Evolutionary conservation across 2,888 invertebrate genomes (phyloP), one percentile per base, ranked within the genome.

Genomic region (Aphidius colemani): DNA sequence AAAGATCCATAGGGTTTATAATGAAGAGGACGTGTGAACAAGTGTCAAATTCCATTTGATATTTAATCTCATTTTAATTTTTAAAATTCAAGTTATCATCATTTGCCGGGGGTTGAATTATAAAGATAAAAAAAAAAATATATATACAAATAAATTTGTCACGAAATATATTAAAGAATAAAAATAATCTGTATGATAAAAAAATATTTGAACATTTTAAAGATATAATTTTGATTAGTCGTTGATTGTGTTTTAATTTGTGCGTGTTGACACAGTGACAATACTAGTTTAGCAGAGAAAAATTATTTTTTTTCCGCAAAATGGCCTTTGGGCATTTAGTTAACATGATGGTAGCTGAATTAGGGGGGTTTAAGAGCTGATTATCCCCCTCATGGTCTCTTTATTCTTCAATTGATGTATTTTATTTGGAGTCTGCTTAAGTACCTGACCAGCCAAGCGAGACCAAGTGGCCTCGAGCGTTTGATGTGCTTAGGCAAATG

Each of bases 401-500:
- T 57, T 8, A 49, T 40, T 58, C 10, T 11, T 39, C 30, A 45
- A 45, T n/a, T 46, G 46, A 39, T 61, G 60, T 59, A 59, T 66
- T 62, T 62, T 58, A 59, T 53, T 67, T 9, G 58, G 50, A 66
- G 61, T 62, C 66, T 55, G 66, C 70, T 64, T 53, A 66, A 65
- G 71, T 76, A 75, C 72, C 74, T 74, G 75, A 69, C 69, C 68
- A 72, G 69, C 69, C 70, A 74, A 69, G 67, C 71, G 71, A 71
- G 65, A 68, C 66, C 71, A 69, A 76, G 75, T 76, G 72, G 71
- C 74, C 71, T 72, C 69, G 70, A 75, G 75, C 75, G 73, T 74
- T 80, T 76, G 71, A 78, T 73, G 75, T 73, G 74, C 76, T 80
- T 79, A 79, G 76, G 77, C 78, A 80, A 79, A 81, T 80, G 30